Conservation (phyloP, 2,888 invertebrate species). For the Drosophila demipolita region DNA sequence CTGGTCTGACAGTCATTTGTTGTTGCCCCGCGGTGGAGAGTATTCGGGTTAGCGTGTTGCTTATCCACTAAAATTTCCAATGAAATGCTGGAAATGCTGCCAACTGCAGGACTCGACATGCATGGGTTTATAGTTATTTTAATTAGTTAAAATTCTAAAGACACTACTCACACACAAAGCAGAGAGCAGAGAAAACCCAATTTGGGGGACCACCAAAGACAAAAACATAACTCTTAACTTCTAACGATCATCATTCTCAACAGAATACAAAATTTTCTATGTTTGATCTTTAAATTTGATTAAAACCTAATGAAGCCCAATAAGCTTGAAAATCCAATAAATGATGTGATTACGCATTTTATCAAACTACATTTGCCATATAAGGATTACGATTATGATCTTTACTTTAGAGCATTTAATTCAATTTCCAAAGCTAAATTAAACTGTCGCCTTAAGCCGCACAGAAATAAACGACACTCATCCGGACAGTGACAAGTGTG, state of each 20-base stretch:
- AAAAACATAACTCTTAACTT: constrained; percentile 56
- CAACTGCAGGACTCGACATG: constrained; percentile 72
- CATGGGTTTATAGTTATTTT: constrained; percentile 74
- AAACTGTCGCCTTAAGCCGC: constrained; percentile 77
- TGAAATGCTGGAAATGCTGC: constrained; percentile 72
- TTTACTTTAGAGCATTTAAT: constrained; percentile 52
- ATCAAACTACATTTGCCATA: constrained; percentile 25
- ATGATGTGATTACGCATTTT: constrained; percentile 70
- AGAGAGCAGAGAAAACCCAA: not conserved
- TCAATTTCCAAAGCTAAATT: constrained; percentile 69
- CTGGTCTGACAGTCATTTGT: constrained; percentile 64
- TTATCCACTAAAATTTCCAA: constrained; percentile 78
- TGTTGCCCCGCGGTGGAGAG: constrained; percentile 14
- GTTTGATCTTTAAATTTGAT: constrained; percentile 61
- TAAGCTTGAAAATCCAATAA: constrained; percentile 73
- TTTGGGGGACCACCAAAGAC: constrained; percentile 64
- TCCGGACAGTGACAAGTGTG: constrained; percentile 78
- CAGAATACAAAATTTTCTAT: constrained; percentile 8
- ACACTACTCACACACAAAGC: constrained; percentile 7
- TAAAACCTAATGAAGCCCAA: constrained; percentile 80
- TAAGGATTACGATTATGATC: constrained; percentile 63
- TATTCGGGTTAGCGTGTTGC: constrained; percentile 73
- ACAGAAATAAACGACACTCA: constrained; percentile 63
- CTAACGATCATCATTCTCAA: constrained; percentile 46
- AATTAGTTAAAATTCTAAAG: constrained; percentile 70